phyloP scores from a whole-genome alignment of 2,888 invertebrate species.

The Noctua janthina region DNA sequence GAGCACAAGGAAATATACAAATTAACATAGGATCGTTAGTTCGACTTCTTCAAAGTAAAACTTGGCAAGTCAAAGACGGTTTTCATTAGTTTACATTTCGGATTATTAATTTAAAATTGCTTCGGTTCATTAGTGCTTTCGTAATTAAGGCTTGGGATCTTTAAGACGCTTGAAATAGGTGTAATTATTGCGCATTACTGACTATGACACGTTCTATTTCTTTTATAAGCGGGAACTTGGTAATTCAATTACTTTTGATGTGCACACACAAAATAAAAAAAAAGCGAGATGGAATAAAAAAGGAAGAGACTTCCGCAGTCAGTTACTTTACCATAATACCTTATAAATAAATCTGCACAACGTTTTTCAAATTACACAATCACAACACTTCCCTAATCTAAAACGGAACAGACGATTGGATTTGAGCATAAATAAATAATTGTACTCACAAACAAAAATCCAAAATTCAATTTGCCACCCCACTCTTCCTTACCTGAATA shows the following conservation, averaged over 20 bases:
- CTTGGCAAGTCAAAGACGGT: conserved; percentile 20
- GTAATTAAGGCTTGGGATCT: background rate
- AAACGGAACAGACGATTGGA: conserved; percentile 21
- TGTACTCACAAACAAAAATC: conserved; percentile 22
- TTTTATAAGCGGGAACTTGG: background rate
- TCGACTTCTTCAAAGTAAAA: conserved; percentile 9
- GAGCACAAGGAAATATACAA: background rate
- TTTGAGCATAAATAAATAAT: conserved; percentile 44
- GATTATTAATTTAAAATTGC: conserved; percentile 28
- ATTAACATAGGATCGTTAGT: conserved; percentile 18
- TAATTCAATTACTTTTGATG: background rate
- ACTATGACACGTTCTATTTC: too few species aligned
- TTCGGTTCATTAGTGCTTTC: conserved; percentile 19
- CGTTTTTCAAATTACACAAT: conserved; percentile 2
- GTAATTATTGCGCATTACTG: background rate
- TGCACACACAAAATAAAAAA: background rate
- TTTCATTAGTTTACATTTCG: conserved; percentile 19
- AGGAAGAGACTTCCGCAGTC: background rate
- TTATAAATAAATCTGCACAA: background rate
- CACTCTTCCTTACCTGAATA: conserved; percentile 30
- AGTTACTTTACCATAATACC: too few species aligned
- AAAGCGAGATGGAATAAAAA: background rate
- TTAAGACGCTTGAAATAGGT: background rate
- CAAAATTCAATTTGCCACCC: conserved; percentile 41
- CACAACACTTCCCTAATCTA: conserved; percentile 13